Evolutionary conservation across 2,113 vertebrate species (phyloP), one percentile per base, ranked within the genome.

Genomic region (Acrocephalus arundinaceus): DNA sequence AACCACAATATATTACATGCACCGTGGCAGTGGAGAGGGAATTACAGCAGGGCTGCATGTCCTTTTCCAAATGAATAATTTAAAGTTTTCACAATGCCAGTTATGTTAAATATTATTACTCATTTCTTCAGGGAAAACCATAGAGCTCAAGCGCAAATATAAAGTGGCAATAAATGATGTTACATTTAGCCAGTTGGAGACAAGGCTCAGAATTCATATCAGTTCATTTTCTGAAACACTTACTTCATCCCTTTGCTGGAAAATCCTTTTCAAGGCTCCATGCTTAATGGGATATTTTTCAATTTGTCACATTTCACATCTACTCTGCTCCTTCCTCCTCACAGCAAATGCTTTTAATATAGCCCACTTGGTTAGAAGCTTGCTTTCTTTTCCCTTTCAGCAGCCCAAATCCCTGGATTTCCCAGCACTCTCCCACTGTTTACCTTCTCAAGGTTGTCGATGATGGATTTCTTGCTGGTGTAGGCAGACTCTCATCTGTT

Each of bases 31-130:
- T 46, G 85, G 95, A 97, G 59, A 82, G 94, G 94, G 95, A 94
- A 87, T 97, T 95, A 81, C 41, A 83, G 85, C 88, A 86, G 82
- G 91, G 93, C 28, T 96, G 59, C 87, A 78, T 96, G 92, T 94
- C 95, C 96, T 97, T 97, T 94, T 86, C 15, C 57, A 85, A 81
- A 95, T 97, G 96, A 98, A 98, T 98, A 97, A 98, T 98, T 98
- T 93, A 98, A 94, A 93, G 79, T 96, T 96, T 97, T 96, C 97
- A 94, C 95, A 97, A 90, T 95, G 95, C 89, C 91, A 91, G 87
- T 97, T 97, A 96, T 77, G 93, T 96, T 97, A 97, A 98, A 97
- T 97, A 95, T 96, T 96, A 96, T 95, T 97, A 91, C 77, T 97
- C 61, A 76, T 95, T 95, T 96, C 92, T 96, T 94, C 82, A 74